These are phyloP conservation scores for Mustela lutreola DNA, from an alignment of 2,113 vertebrate genomes.

Conservation along the genomic window DNA sequence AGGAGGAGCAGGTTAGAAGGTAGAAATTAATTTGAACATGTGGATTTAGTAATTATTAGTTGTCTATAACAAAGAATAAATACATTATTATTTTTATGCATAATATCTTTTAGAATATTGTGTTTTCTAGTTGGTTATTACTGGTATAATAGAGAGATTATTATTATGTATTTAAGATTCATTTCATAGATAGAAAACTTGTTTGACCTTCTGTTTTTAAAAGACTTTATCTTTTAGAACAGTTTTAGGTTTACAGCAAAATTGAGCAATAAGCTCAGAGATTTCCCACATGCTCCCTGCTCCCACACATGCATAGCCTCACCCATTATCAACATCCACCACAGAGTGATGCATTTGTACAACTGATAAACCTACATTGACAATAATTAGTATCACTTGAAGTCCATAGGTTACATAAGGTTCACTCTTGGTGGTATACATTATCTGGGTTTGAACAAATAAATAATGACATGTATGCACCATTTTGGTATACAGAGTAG, in stretches of 20 bases:
- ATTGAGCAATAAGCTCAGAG: neutral
- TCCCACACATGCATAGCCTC: neutral
- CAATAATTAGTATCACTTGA: neutral
- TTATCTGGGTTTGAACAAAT: neutral
- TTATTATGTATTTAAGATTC: neutral
- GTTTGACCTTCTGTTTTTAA: neutral
- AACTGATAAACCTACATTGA: neutral
- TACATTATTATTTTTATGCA: neutral
- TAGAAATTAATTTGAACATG: neutral
- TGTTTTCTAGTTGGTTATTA: neutral
- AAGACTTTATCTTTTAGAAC: neutral
- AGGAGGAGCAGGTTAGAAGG: neutral
- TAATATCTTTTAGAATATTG: neutral
- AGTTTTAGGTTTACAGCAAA: neutral
- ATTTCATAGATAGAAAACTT: neutral
- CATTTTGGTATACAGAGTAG: neutral
- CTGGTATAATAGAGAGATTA: neutral
- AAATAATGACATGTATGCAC: neutral
- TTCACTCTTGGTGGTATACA: neutral
- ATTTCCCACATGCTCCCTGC: neutral
- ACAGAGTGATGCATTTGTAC: neutral
- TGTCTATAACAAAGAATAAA: neutral
- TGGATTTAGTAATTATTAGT: neutral
- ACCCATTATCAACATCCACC: neutral
- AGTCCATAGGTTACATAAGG: neutral